Evolutionary conservation across 1,140 invertebrate species (phyloP), one percentile per base, ranked within the genome.

Genomic region (Phortica variegata): DNA sequence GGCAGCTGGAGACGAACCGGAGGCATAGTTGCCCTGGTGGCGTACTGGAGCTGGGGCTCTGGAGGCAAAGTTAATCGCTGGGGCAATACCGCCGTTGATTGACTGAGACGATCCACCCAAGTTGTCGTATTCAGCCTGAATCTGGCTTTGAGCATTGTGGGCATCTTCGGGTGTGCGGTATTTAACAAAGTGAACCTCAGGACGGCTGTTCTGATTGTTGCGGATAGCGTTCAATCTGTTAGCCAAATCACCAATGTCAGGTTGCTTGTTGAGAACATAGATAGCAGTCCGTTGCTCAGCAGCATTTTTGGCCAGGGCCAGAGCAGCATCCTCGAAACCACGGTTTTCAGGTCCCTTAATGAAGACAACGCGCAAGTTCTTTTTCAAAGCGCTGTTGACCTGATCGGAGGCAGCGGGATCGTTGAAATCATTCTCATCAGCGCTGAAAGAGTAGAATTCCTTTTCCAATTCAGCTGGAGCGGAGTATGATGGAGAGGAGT

Each of bases 291-390:
- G 33, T 12, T 54, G 37, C 21, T 54, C 42, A 10, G 36, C 42
- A 38, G 47, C 47, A 21, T 44, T 41, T 49, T 45, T 49, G 21
- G 52, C 52, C n/a, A 54, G 33, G 21, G 38, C 17, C 10, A 49
- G 29, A 12, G 45, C 52, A 45, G 52, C 52, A 31, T 49, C 32
- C 38, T 54, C 46, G 15, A 48, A 31, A 16, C 41, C 46, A n/a
- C 44, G 48, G 23, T 50, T 51, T 37, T n/a, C n/a, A n/a, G n/a
- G n/a, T n/a, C n/a, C n/a, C n/a, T n/a, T n/a, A n/a, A n/a, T n/a
- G n/a, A n/a, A 49, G 15, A 55, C 41, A 21, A 55, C 53, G 16
- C 53, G 47, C n/a, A 55, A 37, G 40, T 47, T 47, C 15, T 43
- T 42, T 12, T 50, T 54, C 21, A 54, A 19, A 9, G 43, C 33